Base-by-base conservation (phyloP, 2,888 invertebrate species). In the Mythimna ferrago region DNA sequence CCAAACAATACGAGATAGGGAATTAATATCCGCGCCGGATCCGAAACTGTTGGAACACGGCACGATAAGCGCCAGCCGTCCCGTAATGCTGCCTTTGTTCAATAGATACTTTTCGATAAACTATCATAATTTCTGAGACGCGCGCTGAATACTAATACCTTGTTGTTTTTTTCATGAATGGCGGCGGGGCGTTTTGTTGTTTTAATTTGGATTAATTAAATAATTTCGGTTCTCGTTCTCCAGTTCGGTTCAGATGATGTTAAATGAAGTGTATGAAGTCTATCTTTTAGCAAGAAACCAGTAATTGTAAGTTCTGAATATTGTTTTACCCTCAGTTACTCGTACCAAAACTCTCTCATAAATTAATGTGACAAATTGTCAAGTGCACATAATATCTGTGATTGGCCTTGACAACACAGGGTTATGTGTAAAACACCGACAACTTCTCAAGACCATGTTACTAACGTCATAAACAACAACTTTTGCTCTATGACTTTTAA, bases 71-170 rank as follows among this genome's bases (percentile, higher is more conserved):
- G 73, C 54, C 71, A 71, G 75, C 73, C 78, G 82, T 71, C 51
- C 44, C 72, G 57, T 80, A 76, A 83, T 77, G 83, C 76, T 69
- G 66, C 79, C 66, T 76, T 81, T 85, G 78, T 81, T 86, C 81
- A 76, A 81, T 82, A 81, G 77, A 73, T 81, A 81, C 83, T 78
- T 86, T 83, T 81, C 81, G 75, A 85, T 80, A 76, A 73, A 76
- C 73, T 84, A 73, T 76, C 81, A 86, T 81, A 78, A 84, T 83
- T 86, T 78, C 75, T 51, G 81, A 26, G 61, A 21, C 68, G 54
- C 63, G 73, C 51, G 71, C 72, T 73, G 86, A 84, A 86, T 84
- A 76, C 76, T 32, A 69, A 86, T 66, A 60, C 19, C 10, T 66
- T 61, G 71, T 71, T 81, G 75, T 77, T 83, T 77, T 77, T 80